A percentile compares a stretch with the other conserved stretches of the same genome.
These are phyloP conservation scores for Caenorhabditis sp. DNA, from an alignment of 2,888 invertebrate genomes.

Conservation along the genomic window DNA sequence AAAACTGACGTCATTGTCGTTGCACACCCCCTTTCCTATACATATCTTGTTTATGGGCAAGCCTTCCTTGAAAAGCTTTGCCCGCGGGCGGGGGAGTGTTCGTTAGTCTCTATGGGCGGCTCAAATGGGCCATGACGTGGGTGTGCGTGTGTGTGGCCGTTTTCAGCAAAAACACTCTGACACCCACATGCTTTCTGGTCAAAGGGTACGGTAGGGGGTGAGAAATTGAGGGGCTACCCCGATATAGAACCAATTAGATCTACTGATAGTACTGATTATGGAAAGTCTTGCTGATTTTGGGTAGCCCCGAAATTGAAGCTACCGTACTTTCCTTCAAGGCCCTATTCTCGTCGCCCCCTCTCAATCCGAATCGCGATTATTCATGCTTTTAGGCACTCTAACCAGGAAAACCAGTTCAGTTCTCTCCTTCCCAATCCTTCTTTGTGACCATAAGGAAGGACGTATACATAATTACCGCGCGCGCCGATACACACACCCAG, in stretches of 20 bases:
- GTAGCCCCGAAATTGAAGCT: neutral
- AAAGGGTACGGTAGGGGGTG: too few species aligned
- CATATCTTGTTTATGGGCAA: slow-evolving; percentile 35
- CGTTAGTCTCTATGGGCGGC: slow-evolving; percentile 18
- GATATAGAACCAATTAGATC: too few species aligned
- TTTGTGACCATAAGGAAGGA: slow-evolving; percentile 45
- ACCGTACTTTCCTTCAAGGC: neutral
- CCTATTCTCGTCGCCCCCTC: neutral
- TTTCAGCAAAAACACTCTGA: slow-evolving; percentile 17
- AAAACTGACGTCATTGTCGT: neutral
- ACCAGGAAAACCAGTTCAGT: slow-evolving; percentile 22
- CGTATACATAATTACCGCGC: slow-evolving; percentile 52
- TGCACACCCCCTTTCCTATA: slow-evolving; percentile 4
- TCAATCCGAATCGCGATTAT: slow-evolving; percentile 13
- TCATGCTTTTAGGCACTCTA: slow-evolving; percentile 10
- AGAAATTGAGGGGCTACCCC: too few species aligned
- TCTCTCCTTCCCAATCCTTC: neutral
- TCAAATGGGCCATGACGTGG: slow-evolving; percentile 49
- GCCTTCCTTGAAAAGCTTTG: slow-evolving; percentile 4
- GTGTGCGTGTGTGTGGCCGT: slow-evolving; percentile 13
- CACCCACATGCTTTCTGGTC: slow-evolving; percentile 17
- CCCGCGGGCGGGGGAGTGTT: slow-evolving; percentile 18
- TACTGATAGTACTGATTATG: too few species aligned
- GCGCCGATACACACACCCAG: slow-evolving; percentile 32
- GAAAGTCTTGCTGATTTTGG: neutral